phyloP scores from a whole-genome alignment of 2,888 invertebrate species.

The Acanthosepion lycidas region DNA sequence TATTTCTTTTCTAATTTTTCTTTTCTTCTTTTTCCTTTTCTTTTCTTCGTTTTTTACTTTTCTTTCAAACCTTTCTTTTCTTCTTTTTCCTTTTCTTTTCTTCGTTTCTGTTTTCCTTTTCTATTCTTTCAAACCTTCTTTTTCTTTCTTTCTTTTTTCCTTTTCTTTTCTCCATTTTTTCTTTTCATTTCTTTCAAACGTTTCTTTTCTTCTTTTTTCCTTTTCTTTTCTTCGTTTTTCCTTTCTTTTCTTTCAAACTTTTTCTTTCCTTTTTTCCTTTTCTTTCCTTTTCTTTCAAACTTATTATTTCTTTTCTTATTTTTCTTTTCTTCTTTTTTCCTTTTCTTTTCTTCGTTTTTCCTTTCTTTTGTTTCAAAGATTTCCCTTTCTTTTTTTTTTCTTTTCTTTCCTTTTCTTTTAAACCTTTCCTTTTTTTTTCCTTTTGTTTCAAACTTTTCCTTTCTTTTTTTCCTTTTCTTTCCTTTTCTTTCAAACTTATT shows the following conservation, averaged over 20 bases:
- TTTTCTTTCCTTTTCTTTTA: background rate
- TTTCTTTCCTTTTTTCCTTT: background rate
- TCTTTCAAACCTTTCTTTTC: background rate
- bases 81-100: background rate
- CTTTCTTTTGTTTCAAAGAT: no score
- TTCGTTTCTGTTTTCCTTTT: background rate
- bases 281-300: background rate
- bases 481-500: no score
- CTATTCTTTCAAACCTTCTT: background rate
- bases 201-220: background rate
- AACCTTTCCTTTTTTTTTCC: background rate
- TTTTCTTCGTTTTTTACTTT: background rate
- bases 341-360: background rate
- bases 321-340: background rate
- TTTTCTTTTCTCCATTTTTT: no score
- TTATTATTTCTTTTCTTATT: no score
- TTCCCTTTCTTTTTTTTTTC: background rate
- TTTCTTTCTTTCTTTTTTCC: rapidly evolving
- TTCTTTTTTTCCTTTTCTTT: background rate
- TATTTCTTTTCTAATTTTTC: background rate
- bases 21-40: background rate
- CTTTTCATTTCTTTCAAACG: background rate
- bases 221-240: no score
- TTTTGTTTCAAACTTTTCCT: background rate
- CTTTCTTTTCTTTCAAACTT: background rate